Base-by-base conservation (phyloP, 2,888 invertebrate genomes). In the Meliscaeva auricollis region DNA sequence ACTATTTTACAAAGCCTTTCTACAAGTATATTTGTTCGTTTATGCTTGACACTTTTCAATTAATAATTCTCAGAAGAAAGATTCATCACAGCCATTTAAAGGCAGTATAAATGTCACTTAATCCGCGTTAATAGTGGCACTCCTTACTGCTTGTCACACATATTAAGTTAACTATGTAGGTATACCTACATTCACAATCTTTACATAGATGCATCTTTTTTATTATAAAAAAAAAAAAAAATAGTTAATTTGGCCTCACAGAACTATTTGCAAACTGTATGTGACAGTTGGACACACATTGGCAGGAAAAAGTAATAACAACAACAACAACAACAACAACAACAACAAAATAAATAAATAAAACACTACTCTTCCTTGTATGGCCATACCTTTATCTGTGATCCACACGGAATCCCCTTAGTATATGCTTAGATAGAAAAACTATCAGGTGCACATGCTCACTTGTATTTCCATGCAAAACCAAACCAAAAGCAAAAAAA, bases 371-470 rank as follows among this genome's bases (percentile, higher is more conserved):
- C 60, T 44, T 69, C 84, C 84, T 80, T 84, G 80, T 75, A 75
- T 60, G 70, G 84, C 15, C n/a, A 32, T 66, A 64, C 68, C 60
- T 85, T 85, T 85, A 85, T 81, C 81, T 81, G 44, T 50, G 76
- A 77, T 85, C 72, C 81, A 17, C 80, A 80, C 68, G 74, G 78
- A 73, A 68, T 82, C 66, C 72, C 77, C 52, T 30, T 48, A 17
- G 13, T 20, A 17, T 38, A 44, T 56, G 46, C 68, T 35, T 4
- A 56, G 58, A 66, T 69, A 26, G 20, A 66, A 48, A 56, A 73
- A 60, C 50, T 66, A 76, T 85, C 76, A 81, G 82, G 82, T 82
- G 82, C 72, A 50, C 74, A 56, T 66, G 66, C 22, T 22, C 46
- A 48, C 54, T 68, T 32, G 38, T 74, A 62, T 62, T 9, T 54